Conservation (phyloP, 1,140 invertebrate species). For the Pseudomyrmex cubaensis region DNA sequence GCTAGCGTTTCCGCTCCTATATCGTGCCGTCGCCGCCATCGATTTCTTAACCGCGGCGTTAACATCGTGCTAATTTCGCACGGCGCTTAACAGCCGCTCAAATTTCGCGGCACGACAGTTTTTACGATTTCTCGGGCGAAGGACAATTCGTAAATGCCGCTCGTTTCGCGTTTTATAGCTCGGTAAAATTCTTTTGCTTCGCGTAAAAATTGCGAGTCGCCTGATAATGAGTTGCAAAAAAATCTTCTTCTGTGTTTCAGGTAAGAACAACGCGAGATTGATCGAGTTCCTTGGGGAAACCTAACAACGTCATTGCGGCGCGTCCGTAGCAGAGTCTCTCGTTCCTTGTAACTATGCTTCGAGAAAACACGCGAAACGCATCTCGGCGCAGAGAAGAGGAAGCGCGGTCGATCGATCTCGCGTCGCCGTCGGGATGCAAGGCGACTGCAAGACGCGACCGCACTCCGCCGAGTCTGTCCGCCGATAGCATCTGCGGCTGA, state of each 20-base stretch:
- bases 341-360: background rate
- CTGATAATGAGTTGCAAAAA: constrained; percentile 21
- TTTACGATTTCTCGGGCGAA: background rate
- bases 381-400: constrained; percentile 30
- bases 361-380: constrained; percentile 9
- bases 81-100: constrained; percentile 29
- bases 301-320: background rate
- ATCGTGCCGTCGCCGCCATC: constrained; percentile 28
- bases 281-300: constrained; percentile 4
- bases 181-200: background rate
- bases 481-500: constrained; percentile 56
- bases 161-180: background rate
- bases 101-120: constrained; percentile 18
- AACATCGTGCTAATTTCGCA: constrained; percentile 44
- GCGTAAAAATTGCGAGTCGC: background rate
- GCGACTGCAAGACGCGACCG: constrained; percentile 55
- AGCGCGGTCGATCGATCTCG: constrained; percentile 32
- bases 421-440: constrained; percentile 16
- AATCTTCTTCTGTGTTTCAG: constrained; percentile 64
- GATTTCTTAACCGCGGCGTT: constrained; percentile 48
- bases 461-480: constrained; percentile 26
- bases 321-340: constrained; percentile 69
- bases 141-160: background rate
- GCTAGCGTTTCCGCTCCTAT: constrained; percentile 34
- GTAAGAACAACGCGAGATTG: constrained; percentile 49